Conservation (phyloP, 1,140 invertebrate species). For the Meloidogyne exigua region DNA sequence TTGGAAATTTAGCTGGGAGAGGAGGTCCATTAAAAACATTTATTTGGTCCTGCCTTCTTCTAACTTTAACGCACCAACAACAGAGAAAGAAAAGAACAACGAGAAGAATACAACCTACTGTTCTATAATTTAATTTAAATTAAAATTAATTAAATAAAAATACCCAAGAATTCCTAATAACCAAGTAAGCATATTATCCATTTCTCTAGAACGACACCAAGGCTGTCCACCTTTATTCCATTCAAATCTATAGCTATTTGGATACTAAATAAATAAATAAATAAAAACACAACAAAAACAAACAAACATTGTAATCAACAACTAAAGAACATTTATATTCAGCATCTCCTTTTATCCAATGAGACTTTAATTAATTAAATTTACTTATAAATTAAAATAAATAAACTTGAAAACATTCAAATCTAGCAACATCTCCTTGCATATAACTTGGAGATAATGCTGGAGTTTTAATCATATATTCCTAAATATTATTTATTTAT, state of each 20-base stretch:
- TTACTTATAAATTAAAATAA: background rate
- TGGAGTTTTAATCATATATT: constrained; percentile 59
- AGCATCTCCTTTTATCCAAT: constrained; percentile 62
- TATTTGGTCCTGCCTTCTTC: constrained; percentile 32
- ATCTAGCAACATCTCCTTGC: constrained; percentile 59
- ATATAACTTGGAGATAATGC: constrained; percentile 58
- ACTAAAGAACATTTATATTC: constrained; percentile 58
- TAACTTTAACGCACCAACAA: constrained; percentile 49
- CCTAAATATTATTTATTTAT: constrained; percentile 18
- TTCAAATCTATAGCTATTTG: constrained; percentile 60
- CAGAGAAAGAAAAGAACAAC: constrained; percentile 51
- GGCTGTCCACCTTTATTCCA: constrained; percentile 61
- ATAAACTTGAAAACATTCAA: constrained; percentile 59
- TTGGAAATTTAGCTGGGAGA: background rate
- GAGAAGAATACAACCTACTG: constrained; percentile 43
- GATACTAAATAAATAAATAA: constrained; percentile 49
- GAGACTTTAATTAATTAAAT: constrained; percentile 32
- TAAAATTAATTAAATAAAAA: background rate
- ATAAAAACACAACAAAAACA: background rate
- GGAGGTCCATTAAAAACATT: background rate
- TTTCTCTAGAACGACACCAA: constrained; percentile 60
- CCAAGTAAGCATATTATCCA: constrained; percentile 48
- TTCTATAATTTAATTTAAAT: background rate
- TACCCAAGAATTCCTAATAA: background rate
- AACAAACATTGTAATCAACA: constrained; percentile 17